Percentiles rank a stretch among this genome's conserved stretches.
phyloP scores from a whole-genome alignment of 2,113 vertebrate species.

The Leptocoma aspasia region DNA sequence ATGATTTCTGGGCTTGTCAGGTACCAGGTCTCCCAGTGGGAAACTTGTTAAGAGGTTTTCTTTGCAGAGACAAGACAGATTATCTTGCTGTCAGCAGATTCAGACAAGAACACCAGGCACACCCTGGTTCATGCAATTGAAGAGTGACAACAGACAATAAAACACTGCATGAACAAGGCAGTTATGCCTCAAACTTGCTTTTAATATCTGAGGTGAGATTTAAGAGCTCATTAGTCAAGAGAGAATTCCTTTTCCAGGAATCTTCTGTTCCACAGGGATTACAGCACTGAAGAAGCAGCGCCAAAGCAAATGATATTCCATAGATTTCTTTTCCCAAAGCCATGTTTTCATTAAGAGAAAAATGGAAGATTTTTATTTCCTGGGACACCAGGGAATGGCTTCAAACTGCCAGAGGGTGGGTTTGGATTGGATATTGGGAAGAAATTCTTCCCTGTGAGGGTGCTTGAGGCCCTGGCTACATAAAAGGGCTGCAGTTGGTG shows the following conservation, averaged over 20 bases:
- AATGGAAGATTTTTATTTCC: not conserved
- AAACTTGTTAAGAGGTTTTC: not conserved
- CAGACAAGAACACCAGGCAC: not conserved
- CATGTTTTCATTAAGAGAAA: not conserved
- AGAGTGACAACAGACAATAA: not conserved
- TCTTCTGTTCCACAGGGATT: not conserved
- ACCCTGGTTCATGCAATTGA: not conserved
- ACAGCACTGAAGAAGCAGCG: not conserved
- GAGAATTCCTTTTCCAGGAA: not conserved
- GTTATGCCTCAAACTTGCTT: not conserved
- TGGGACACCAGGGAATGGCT: not conserved
- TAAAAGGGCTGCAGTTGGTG: not conserved
- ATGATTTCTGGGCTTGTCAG: not conserved
- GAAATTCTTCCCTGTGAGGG: not conserved
- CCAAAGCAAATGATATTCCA: not conserved
- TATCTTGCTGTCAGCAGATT: not conserved
- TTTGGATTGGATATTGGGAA: not conserved
- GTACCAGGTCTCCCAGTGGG: not conserved
- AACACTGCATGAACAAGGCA: not conserved
- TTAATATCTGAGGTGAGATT: not conserved
- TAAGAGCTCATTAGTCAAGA: not conserved
- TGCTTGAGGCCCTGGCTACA: not conserved
- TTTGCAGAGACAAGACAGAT: not conserved
- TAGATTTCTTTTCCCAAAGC: not conserved
- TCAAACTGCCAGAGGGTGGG: not conserved